Conservation (phyloP, 2,113 vertebrate genomes). For the Sus scrofa region T2T-Sscrofa CM000824.6:118668001-118668500, state of each 20-base stretch:
- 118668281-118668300: background rate
- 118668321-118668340: background rate
- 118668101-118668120: background rate
- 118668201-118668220: background rate
- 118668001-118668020: background rate
- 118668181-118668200: background rate
- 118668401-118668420: background rate
- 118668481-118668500: background rate
- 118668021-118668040: background rate
- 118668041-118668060: background rate
- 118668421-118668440: background rate
- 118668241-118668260: background rate
- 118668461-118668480: background rate
- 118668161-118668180: background rate
- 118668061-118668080: background rate
- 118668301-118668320: background rate
- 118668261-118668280: background rate
- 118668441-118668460: background rate
- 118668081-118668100: background rate
- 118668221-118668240: background rate
- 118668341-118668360: background rate
- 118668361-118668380: background rate
- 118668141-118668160: background rate
- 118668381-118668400: background rate
- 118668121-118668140: background rate